A percentile compares a stretch with the other conserved stretches of the same genome.
phyloP scores from a whole-genome alignment of 2,888 invertebrate species.

The Drosophila engyochracea region DNA sequence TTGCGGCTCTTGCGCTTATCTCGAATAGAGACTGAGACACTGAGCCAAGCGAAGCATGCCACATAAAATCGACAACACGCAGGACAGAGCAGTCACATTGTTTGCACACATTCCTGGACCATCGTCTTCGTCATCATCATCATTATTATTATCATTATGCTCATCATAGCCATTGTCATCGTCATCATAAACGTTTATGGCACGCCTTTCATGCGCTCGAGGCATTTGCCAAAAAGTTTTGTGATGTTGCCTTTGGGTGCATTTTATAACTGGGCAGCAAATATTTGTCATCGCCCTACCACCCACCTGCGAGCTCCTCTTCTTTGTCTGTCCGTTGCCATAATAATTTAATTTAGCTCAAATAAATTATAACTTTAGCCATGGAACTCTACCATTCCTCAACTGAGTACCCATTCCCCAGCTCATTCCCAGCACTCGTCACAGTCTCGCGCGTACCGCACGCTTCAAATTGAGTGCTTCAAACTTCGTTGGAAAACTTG shows the following conservation, averaged over 20 bases:
- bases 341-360: constrained; percentile 79
- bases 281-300: constrained; percentile 67
- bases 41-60: constrained; percentile 26
- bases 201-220: constrained; percentile 71
- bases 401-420: not conserved
- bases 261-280: constrained; percentile 77
- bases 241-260: constrained; percentile 78
- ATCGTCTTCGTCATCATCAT: constrained; percentile 11
- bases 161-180: constrained; percentile 27
- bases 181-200: constrained; percentile 52
- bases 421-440: constrained; percentile 53
- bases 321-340: constrained; percentile 45
- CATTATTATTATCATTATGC: constrained; percentile 20
- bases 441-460: constrained; percentile 64
- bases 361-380: constrained; percentile 74
- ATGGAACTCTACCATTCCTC: constrained; percentile 18
- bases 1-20: constrained; percentile 37
- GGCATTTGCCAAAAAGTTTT: constrained; percentile 71
- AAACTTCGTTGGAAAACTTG: constrained; percentile 62
- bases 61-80: constrained; percentile 54
- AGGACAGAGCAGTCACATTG: constrained; percentile 59
- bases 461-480: constrained; percentile 72
- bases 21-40: constrained; percentile 11
- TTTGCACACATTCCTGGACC: constrained; percentile 57
- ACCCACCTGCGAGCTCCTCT: not conserved